Evolutionary conservation across 1,140 invertebrate genomes (phyloP).

Genomic region (Littorina saxatilis): DNA sequence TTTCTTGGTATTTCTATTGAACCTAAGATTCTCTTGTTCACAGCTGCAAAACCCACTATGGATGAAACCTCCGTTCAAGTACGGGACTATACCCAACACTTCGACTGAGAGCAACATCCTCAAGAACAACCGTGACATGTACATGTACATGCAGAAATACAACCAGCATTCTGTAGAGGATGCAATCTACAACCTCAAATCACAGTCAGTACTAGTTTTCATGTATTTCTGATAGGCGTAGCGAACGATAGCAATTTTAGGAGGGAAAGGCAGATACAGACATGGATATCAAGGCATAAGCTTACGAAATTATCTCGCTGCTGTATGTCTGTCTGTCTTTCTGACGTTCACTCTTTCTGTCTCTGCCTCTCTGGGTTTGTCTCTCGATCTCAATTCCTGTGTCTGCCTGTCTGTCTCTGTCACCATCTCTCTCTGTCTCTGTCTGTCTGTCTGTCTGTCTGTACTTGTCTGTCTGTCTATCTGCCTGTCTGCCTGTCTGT

Average conservation of each 20-base stretch:
- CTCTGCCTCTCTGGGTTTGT: background rate
- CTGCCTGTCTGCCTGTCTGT: too few species aligned
- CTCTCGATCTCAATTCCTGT: background rate
- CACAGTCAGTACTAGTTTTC: constrained; percentile 86
- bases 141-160: constrained; percentile 91
- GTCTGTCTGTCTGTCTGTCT: background rate
- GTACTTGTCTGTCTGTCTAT: background rate
- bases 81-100: constrained; percentile 97
- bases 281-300: too few species aligned
- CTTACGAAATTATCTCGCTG: too few species aligned
- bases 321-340: too few species aligned
- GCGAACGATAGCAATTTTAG: too few species aligned
- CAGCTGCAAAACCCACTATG: constrained; percentile 89
- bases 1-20: too few species aligned
- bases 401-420: background rate
- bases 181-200: constrained; percentile 92
- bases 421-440: background rate
- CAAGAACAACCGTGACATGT: constrained; percentile 89
- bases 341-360: too few species aligned
- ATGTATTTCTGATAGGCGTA: too few species aligned
- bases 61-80: constrained; percentile 93
- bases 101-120: constrained; percentile 95
- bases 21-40: background rate
- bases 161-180: constrained; percentile 91
- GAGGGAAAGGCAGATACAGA: too few species aligned